Conservation (phyloP, 2,113 vertebrate genomes). For the Mirza zaza region DNA sequence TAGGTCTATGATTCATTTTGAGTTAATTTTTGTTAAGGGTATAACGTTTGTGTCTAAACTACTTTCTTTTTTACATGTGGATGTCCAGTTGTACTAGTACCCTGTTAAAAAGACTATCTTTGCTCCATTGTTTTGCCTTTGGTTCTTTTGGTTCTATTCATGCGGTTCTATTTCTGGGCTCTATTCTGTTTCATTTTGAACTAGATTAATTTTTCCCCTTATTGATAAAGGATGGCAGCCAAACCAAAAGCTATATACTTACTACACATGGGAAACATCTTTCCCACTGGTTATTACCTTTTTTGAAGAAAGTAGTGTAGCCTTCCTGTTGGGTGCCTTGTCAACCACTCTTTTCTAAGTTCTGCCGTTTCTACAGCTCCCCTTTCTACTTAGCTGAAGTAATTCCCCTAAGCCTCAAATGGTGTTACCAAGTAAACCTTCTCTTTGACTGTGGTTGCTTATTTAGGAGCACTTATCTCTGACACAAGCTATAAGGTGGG, state of each 20-base stretch:
- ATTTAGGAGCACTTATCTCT: background rate
- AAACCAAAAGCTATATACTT: background rate
- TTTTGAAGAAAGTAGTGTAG: background rate
- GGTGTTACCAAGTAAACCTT: background rate
- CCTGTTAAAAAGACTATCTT: background rate
- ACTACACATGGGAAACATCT: background rate
- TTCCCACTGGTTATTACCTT: background rate
- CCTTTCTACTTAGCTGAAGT: background rate
- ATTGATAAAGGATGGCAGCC: background rate
- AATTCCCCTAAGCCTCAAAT: background rate
- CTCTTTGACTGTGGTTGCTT: background rate
- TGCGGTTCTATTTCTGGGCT: background rate
- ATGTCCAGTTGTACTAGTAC: background rate
- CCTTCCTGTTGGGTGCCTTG: background rate
- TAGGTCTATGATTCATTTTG: background rate
- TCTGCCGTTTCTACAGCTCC: background rate
- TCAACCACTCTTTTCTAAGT: background rate
- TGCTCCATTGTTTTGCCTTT: background rate
- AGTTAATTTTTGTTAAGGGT: background rate
- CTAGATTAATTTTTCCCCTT: background rate
- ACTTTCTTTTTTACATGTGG: background rate
- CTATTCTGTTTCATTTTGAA: background rate
- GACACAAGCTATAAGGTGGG: background rate
- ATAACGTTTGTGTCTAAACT: background rate
- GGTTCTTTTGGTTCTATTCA: background rate